These are phyloP conservation scores for Drosophila sechellia DNA, from an alignment of 1,140 invertebrate genomes.

Conservation along the genomic window DNA sequence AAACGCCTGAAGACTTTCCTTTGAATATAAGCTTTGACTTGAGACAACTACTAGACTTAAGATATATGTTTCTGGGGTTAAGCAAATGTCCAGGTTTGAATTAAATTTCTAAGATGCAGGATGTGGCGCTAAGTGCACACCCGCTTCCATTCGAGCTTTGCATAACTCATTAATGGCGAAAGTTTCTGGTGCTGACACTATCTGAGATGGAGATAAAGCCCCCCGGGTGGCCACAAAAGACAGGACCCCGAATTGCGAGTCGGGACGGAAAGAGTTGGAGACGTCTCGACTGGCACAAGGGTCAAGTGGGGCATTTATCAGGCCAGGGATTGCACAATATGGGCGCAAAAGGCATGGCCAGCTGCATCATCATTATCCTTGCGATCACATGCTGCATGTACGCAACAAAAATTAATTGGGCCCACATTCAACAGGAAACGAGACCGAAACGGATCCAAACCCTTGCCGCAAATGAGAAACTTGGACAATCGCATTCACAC, in stretches of 20 bases:
- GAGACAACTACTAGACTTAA: not conserved
- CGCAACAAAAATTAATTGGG: slow-evolving; percentile 67
- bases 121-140: slow-evolving; percentile 40
- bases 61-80: slow-evolving; percentile 12
- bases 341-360: slow-evolving; percentile 33
- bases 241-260: slow-evolving; percentile 1
- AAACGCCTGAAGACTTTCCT: no score
- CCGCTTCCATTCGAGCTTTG: slow-evolving; percentile 13
- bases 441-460: slow-evolving; percentile 33
- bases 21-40: no score
- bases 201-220: slow-evolving; percentile 30
- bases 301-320: slow-evolving; percentile 43
- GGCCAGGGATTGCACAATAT: slow-evolving; percentile 41
- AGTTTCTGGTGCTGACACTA: slow-evolving; percentile 43
- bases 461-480: slow-evolving; percentile 54
- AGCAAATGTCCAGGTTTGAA: slow-evolving; percentile 19
- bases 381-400: slow-evolving; percentile 38
- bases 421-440: slow-evolving; percentile 71
- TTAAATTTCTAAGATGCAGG: slow-evolving; percentile 52
- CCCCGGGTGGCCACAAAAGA: slow-evolving; percentile 25
- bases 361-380: slow-evolving; percentile 41
- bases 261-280: not conserved
- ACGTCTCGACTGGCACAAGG: not conserved
- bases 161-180: slow-evolving; percentile 53
- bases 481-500: slow-evolving; percentile 77